Evolutionary conservation across 2,888 invertebrate genomes (phyloP).

Genomic region (Frankliniella intonsa): DNA sequence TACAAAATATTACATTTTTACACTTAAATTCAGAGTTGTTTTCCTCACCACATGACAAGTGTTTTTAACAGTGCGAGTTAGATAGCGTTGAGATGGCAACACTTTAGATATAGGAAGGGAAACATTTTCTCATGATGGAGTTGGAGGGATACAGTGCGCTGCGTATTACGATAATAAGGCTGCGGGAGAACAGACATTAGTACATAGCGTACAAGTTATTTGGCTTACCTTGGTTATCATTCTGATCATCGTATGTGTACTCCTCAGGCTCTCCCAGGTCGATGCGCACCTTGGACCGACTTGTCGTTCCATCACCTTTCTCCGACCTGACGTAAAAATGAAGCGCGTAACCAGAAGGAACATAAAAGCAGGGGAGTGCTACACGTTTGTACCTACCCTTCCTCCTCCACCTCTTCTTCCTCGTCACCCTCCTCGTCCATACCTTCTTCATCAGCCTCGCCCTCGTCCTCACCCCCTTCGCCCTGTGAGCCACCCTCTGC

Average conservation of each 20-base stretch:
- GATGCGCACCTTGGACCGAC: conserved; percentile 64
- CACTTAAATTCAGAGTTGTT: background rate
- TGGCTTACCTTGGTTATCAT: conserved; percentile 46
- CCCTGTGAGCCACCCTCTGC: conserved; percentile 56
- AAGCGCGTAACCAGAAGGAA: background rate
- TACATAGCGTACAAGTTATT: background rate
- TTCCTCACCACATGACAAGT: no score
- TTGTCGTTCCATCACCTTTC: conserved; percentile 67
- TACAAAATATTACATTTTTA: no score
- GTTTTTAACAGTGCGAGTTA: no score
- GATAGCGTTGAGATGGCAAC: background rate
- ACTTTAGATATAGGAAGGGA: background rate
- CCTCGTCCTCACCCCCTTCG: conserved; percentile 62
- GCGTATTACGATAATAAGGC: background rate
- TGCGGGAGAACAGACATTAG: background rate
- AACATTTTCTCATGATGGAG: background rate
- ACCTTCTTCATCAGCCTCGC: conserved; percentile 48
- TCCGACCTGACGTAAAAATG: conserved; percentile 52
- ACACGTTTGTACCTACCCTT: conserved; percentile 40
- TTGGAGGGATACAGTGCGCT: background rate
- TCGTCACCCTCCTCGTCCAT: conserved; percentile 36
- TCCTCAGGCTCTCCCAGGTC: conserved; percentile 61
- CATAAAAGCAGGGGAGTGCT: background rate
- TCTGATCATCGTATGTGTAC: conserved; percentile 52
- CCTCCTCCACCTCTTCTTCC: conserved; percentile 40